These are phyloP conservation scores for Nasonovia ribisnigri DNA, from an alignment of 2,888 invertebrate genomes.

Conservation along the genomic window DNA sequence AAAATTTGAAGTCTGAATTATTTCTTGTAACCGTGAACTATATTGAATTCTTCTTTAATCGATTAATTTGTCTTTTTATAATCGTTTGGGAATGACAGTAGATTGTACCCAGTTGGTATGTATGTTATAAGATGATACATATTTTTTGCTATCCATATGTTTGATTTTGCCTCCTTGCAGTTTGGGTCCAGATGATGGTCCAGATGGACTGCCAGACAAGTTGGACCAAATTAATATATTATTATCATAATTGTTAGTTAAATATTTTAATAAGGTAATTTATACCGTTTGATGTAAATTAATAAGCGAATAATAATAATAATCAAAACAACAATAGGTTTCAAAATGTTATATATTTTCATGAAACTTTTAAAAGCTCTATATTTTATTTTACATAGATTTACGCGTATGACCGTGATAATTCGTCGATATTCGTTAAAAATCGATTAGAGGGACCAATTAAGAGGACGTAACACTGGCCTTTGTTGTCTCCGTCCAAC, in stretches of 20 bases:
- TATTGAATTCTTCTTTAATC: not conserved
- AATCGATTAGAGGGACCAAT: not conserved
- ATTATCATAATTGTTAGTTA: not conserved
- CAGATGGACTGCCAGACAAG: no score
- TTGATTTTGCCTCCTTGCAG: no score
- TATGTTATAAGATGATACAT: not conserved
- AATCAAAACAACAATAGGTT: not conserved
- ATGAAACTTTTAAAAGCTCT: not conserved
- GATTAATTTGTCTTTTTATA: not conserved
- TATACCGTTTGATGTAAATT: not conserved
- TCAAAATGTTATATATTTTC: not conserved
- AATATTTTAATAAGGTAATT: not conserved
- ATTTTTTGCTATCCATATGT: not conserved
- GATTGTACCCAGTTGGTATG: not conserved
- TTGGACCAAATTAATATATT: not conserved
- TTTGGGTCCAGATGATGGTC: no score
- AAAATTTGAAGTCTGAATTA: not conserved
- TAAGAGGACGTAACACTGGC: no score
- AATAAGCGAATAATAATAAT: not conserved
- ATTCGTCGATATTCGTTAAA: not conserved
- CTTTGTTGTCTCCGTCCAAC: no score
- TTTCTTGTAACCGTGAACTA: not conserved
- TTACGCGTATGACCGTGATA: not conserved
- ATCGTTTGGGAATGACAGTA: not conserved
- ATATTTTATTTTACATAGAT: not conserved